These are phyloP conservation scores for Thalassarche chlororhynchos DNA, from an alignment of 2,113 vertebrate species.

Conservation along the genomic window DNA sequence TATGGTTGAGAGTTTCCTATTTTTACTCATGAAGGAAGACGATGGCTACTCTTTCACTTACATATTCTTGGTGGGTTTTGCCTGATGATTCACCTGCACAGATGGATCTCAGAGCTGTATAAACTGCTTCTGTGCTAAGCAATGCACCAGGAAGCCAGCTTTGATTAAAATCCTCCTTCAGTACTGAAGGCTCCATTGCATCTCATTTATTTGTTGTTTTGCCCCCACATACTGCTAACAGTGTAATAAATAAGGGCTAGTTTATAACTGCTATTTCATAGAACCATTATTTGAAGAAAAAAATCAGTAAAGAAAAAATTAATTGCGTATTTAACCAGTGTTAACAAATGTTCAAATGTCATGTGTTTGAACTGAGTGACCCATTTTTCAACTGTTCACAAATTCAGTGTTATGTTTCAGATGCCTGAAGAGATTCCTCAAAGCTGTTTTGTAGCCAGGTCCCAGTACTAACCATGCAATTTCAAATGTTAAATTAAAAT, in stretches of 20 bases:
- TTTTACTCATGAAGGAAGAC: background rate
- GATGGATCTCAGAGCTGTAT: background rate
- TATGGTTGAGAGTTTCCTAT: background rate
- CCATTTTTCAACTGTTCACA: background rate
- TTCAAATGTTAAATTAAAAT: background rate
- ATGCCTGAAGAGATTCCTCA: background rate
- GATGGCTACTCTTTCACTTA: background rate
- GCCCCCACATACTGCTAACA: background rate
- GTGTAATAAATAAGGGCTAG: background rate
- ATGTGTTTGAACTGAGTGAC: background rate
- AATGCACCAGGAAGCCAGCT: background rate
- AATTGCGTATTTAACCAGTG: background rate
- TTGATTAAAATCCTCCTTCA: background rate
- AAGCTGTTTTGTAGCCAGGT: background rate
- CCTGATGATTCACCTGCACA: background rate
- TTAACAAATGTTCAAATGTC: background rate
- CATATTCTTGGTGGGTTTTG: background rate
- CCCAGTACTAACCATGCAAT: background rate
- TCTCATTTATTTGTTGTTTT: background rate
- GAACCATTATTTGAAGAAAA: background rate
- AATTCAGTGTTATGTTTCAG: background rate
- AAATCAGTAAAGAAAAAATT: background rate
- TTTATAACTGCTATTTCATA: background rate
- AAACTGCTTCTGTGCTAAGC: background rate
- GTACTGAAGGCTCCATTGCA: background rate